These are phyloP conservation scores for Macrobrachium nipponense DNA, from an alignment of 1,140 invertebrate species.

Conservation along the genomic window DNA sequence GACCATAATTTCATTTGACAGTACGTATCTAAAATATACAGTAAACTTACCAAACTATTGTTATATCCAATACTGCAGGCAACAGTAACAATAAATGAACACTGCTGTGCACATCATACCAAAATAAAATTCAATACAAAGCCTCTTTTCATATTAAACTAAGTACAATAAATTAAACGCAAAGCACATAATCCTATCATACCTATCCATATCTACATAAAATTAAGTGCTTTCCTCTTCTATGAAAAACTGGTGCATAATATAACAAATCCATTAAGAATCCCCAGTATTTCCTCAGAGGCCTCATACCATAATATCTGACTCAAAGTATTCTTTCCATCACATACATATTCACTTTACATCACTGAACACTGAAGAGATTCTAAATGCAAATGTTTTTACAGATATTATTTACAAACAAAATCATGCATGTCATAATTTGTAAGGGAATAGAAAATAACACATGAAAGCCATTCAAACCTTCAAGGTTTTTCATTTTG, in stretches of 20 bases:
- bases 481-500: not conserved
- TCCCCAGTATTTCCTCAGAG: not conserved
- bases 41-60: not conserved
- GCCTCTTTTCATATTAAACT: constrained; percentile 18
- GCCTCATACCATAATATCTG: too few relatives aligned
- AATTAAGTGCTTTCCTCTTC: constrained; percentile 5
- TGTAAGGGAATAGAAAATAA: constrained; percentile 5
- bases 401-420: constrained; percentile 20
- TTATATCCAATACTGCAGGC: constrained; percentile 26
- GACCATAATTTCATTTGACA: constrained; percentile 4
- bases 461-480: constrained; percentile 14
- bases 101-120: not conserved
- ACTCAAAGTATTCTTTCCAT: too few relatives aligned
- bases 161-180: constrained; percentile 10
- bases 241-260: constrained; percentile 25
- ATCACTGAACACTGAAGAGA: not conserved
- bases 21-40: constrained; percentile 19
- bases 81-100: constrained; percentile 17
- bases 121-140: constrained; percentile 17
- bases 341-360: not conserved
- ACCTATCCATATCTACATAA: constrained; percentile 25
- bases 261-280: constrained; percentile 24
- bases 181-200: constrained; percentile 6
- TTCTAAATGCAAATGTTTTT: constrained; percentile 27
- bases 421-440: constrained; percentile 30